A percentile compares a stretch with the other conserved stretches of the same genome.
Evolutionary conservation across 2,113 vertebrate species (phyloP).

Genomic region (human): GRCh38 chr6:68308001-68308500

Average conservation of each 20-base stretch:
- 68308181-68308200: slow-evolving; percentile 52
- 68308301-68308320: not conserved
- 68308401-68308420: not conserved
- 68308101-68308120: slow-evolving; percentile 59
- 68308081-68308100: too few species aligned
- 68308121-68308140: slow-evolving; percentile 62
- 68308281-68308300: slow-evolving; percentile 40
- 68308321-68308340: slow-evolving; percentile 14
- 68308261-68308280: not conserved
- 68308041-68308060: too few species aligned
- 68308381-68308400: not conserved
- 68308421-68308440: not conserved
- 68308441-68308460: not conserved
- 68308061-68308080: too few species aligned
- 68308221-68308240: slow-evolving; percentile 7
- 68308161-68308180: slow-evolving; percentile 51
- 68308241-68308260: slow-evolving; percentile 8
- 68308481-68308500: not conserved
- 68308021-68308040: too few species aligned
- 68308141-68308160: slow-evolving; percentile 65
- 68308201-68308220: slow-evolving; percentile 33
- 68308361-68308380: not conserved
- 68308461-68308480: not conserved
- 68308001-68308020: slow-evolving; percentile 69
- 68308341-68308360: not conserved